Evolutionary conservation across 2,888 invertebrate species (phyloP).

Genomic region (Eupithecia inturbata): DNA sequence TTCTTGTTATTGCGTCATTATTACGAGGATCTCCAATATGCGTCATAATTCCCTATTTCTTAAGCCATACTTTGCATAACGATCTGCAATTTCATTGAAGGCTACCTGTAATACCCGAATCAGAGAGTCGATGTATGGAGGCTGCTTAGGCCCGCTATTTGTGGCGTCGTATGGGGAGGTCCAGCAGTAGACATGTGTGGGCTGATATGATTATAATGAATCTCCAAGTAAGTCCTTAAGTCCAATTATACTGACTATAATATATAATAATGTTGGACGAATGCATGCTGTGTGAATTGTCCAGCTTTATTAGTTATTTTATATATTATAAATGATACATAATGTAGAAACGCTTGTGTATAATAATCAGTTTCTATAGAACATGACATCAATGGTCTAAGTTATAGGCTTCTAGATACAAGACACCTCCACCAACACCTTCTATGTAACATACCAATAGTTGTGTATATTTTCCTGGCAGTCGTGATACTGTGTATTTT

Average conservation of each 20-base stretch:
- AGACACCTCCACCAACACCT: not conserved
- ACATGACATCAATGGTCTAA: not conserved
- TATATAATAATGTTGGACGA: not conserved
- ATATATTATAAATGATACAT: not conserved
- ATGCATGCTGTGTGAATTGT: too few species aligned
- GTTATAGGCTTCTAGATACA: not conserved
- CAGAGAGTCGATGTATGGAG: not conserved
- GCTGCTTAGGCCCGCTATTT: not conserved
- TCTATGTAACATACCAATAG: slow-evolving; percentile 81
- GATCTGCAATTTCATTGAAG: not conserved
- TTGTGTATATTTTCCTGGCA: slow-evolving; percentile 87
- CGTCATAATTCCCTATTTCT: not conserved
- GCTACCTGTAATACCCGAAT: not conserved
- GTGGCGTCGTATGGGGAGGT: too few species aligned
- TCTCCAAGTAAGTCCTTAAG: not conserved
- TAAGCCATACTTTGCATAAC: not conserved
- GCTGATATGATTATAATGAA: not conserved
- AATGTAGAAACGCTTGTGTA: not conserved
- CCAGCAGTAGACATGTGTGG: too few species aligned
- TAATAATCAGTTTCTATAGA: not conserved
- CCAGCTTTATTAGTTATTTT: not conserved
- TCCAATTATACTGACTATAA: not conserved
- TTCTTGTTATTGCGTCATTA: not conserved
- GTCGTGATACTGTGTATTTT: slow-evolving; percentile 82
- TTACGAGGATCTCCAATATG: not conserved